Conservation (phyloP, 1,140 invertebrate species). For the Nasonia longicornis region DNA sequence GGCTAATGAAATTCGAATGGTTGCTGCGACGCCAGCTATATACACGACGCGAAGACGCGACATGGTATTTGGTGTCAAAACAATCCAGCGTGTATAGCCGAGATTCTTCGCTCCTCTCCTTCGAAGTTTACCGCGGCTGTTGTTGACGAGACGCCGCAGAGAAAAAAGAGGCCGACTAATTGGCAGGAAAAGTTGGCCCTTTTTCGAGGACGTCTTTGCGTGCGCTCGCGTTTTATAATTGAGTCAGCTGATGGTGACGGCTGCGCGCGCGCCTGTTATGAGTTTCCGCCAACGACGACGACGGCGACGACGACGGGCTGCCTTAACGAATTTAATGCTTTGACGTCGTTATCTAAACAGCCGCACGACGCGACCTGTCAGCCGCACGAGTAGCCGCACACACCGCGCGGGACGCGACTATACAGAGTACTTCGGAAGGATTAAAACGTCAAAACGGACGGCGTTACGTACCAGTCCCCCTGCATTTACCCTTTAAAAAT, state of each 20-base stretch:
- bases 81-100: neutral
- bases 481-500: neutral
- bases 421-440: neutral
- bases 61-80: constrained; percentile 25
- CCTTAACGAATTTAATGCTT: constrained; percentile 13
- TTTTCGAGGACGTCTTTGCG: neutral
- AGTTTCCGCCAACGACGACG: neutral
- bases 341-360: neutral
- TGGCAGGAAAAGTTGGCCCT: neutral
- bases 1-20: constrained; percentile 31
- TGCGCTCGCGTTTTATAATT: neutral
- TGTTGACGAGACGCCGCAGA: neutral
- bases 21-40: too few relatives aligned
- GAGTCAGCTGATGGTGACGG: constrained; percentile 4
- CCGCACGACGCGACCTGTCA: neutral
- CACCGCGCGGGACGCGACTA: too few relatives aligned
- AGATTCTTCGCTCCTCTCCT: neutral
- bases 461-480: too few relatives aligned
- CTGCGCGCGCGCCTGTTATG: neutral
- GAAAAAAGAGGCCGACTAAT: neutral
- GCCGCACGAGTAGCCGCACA: neutral
- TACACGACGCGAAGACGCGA: neutral
- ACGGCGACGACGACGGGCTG: neutral
- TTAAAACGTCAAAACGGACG: neutral
- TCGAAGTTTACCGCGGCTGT: neutral